These are phyloP conservation scores for Horisme vitalbata DNA, from an alignment of 2,888 invertebrate genomes.

Conservation along the genomic window DNA sequence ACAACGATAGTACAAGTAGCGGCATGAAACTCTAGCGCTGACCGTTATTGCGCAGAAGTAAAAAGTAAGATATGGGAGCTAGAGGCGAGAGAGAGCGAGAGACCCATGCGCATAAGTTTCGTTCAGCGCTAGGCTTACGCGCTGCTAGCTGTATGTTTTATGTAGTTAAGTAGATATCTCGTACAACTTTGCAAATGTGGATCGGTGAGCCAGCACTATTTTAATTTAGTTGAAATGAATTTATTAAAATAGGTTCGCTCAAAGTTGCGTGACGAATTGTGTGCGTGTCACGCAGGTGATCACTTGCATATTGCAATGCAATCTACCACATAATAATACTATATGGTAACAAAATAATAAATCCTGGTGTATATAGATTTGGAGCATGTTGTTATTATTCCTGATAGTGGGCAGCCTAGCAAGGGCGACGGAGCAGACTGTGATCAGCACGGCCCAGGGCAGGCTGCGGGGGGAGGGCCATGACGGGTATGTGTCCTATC, in stretches of 20 bases:
- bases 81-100: no score
- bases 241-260: not conserved
- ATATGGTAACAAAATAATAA: not conserved
- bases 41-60: no score
- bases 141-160: not conserved
- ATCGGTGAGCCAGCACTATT: slow-evolving; percentile 26
- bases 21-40: no score
- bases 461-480: slow-evolving; percentile 48
- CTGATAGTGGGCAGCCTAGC: slow-evolving; percentile 21
- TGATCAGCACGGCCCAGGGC: slow-evolving; percentile 62
- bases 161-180: not conserved
- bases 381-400: slow-evolving; percentile 9
- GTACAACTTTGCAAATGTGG: no score
- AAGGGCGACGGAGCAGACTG: slow-evolving; percentile 37
- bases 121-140: no score
- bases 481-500: slow-evolving; percentile 61
- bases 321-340: not conserved
- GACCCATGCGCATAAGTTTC: no score
- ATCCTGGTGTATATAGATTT: no score
- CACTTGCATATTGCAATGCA: not conserved
- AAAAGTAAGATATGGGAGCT: no score
- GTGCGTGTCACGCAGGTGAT: slow-evolving; percentile 2
- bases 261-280: slow-evolving; percentile 20
- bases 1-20: no score
- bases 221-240: slow-evolving; percentile 16